These are phyloP conservation scores for Acinonyx jubatus DNA, from an alignment of 2,113 vertebrate species.

Conservation along the genomic window DNA sequence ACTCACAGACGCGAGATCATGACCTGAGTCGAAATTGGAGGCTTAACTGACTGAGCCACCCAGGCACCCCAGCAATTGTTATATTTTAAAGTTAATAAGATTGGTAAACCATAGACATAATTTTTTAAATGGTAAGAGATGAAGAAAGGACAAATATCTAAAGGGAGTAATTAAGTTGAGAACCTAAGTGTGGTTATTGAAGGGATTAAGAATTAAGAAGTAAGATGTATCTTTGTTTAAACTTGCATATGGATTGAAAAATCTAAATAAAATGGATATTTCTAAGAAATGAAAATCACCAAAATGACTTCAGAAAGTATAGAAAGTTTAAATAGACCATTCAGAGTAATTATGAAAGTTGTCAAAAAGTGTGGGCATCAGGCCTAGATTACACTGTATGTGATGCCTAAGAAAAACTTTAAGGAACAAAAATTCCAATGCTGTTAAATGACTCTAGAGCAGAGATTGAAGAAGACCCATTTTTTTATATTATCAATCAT, in stretches of 20 bases:
- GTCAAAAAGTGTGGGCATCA: not conserved
- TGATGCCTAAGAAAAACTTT: not conserved
- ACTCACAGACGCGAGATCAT: too few relatives aligned
- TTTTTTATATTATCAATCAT: not conserved
- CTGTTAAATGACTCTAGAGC: not conserved
- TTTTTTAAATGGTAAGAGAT: not conserved
- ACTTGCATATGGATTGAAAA: not conserved
- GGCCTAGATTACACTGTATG: not conserved
- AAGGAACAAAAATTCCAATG: not conserved
- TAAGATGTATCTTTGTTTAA: not conserved
- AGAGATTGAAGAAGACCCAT: not conserved
- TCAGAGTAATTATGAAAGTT: slow-evolving; percentile 19
- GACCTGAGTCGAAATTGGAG: too few relatives aligned
- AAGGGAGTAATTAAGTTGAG: not conserved
- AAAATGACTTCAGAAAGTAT: not conserved
- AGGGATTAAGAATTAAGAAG: not conserved
- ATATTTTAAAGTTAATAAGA: not conserved
- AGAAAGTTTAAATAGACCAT: not conserved
- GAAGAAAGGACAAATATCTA: not conserved
- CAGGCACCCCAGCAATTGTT: too few relatives aligned
- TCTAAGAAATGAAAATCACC: not conserved
- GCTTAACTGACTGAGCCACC: too few relatives aligned
- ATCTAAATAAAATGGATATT: not conserved
- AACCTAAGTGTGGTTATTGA: not conserved
- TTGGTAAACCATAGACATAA: not conserved